A percentile compares a stretch with the other conserved stretches of the same genome.
Evolutionary conservation across 35 echinoderm and acorn worm genomes (phyloP).

Genomic region (Diadema setosum): DNA sequence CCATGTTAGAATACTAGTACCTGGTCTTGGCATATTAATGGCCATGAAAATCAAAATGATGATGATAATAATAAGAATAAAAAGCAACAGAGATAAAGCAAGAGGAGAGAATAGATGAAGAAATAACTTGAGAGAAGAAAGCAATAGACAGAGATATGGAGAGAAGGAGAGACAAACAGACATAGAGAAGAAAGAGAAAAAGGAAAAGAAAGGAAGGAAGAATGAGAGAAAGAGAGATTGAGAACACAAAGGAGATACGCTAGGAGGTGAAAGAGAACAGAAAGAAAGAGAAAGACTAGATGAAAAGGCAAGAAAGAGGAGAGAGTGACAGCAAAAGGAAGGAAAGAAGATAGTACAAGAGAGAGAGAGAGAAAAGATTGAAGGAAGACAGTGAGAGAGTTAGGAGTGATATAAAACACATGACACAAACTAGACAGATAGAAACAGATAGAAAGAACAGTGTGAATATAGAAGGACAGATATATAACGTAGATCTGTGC

Average conservation of each 20-base stretch:
- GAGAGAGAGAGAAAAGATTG: neutral
- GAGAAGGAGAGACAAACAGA: no score
- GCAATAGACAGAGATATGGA: no score
- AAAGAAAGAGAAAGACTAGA: neutral
- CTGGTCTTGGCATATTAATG: no score
- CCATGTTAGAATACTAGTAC: no score
- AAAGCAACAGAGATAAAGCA: no score
- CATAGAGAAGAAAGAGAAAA: neutral
- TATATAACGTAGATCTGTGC: neutral
- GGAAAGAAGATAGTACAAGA: neutral
- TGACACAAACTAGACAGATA: no score
- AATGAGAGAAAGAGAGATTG: neutral
- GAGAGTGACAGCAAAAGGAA: neutral
- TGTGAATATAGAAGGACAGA: neutral
- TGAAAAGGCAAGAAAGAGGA: neutral
- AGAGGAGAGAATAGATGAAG: no score
- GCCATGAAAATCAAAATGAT: no score
- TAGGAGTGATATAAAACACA: no score
- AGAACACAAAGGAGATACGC: neutral
- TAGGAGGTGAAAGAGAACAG: neutral
- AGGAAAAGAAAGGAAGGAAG: neutral
- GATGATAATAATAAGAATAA: no score
- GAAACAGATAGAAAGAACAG: neutral
- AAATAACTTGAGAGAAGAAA: no score
- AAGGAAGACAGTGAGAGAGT: neutral